Conservation (phyloP, 1,140 invertebrate genomes). For the Aporrectodea caliginosa region DNA sequence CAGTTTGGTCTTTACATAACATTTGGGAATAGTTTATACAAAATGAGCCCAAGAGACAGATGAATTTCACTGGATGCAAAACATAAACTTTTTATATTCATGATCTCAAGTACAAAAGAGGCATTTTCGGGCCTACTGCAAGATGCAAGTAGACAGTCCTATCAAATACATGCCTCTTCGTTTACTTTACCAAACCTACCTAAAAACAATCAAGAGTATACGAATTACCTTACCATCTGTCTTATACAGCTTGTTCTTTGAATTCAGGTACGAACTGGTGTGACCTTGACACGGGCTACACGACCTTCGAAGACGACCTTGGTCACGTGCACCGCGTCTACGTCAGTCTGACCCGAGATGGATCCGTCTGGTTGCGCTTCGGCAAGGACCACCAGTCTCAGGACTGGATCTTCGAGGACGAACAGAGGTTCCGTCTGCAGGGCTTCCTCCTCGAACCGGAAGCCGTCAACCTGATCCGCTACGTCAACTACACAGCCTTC, state of each 20-base stretch:
- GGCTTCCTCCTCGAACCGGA: not conserved
- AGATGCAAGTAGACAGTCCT: too few relatives aligned
- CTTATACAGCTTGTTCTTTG: too few relatives aligned
- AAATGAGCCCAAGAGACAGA: too few relatives aligned
- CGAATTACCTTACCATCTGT: not conserved
- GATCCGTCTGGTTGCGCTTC: constrained; percentile 28
- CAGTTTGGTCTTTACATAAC: too few relatives aligned
- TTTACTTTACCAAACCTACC: too few relatives aligned
- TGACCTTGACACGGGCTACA: constrained; percentile 29
- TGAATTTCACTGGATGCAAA: too few relatives aligned
- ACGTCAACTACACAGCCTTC: constrained; percentile 26
- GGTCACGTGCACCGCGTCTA: constrained; percentile 24
- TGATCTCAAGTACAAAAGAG: not conserved
- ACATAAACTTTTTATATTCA: too few relatives aligned
- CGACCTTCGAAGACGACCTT: constrained; percentile 13
- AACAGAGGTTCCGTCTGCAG: not conserved
- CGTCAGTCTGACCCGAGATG: constrained; percentile 29
- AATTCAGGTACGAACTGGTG: constrained; percentile 32
- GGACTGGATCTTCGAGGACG: constrained; percentile 29
- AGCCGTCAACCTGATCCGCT: constrained; percentile 11
- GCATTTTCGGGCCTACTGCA: too few relatives aligned
- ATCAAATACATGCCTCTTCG: too few relatives aligned
- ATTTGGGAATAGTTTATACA: too few relatives aligned
- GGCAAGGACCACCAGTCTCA: constrained; percentile 23
- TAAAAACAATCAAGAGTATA: not conserved